A percentile compares a stretch with the other conserved stretches of the same genome.
Evolutionary conservation across 2,888 invertebrate species (phyloP).

Genomic region (Nymphalis c-album): DNA sequence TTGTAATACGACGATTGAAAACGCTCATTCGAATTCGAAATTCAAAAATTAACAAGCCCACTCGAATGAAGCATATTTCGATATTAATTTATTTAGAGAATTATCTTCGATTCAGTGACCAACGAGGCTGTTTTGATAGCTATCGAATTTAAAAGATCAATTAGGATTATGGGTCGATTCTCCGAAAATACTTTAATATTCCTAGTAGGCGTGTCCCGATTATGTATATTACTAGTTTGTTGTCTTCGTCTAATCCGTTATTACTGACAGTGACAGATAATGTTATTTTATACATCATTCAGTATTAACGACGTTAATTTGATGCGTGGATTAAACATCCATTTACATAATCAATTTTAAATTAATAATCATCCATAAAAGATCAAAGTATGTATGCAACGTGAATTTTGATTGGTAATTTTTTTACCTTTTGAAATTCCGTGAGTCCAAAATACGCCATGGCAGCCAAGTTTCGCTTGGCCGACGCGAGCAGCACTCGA

Average conservation of each 20-base stretch:
- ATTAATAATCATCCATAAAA: background rate
- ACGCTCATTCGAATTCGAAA: too few species aligned
- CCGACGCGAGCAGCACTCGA: conserved; percentile 94
- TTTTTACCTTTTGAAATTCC: conserved; percentile 92
- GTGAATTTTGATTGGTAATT: background rate
- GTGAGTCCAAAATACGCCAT: conserved; percentile 99
- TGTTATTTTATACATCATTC: conserved; percentile 7
- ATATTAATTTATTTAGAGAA: background rate
- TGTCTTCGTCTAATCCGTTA: conserved; percentile 3
- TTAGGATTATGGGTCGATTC: background rate
- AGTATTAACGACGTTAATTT: background rate
- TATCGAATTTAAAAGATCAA: conserved; percentile 6
- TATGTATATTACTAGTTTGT: conserved; percentile 11
- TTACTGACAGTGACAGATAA: conserved; percentile 14
- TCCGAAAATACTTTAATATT: conserved; percentile 5
- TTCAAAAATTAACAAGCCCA: too few species aligned
- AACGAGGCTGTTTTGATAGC: background rate
- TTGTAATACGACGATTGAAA: too few species aligned
- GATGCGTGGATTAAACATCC: background rate
- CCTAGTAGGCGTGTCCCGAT: conserved; percentile 9
- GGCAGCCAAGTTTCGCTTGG: conserved; percentile 95
- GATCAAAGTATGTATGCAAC: background rate
- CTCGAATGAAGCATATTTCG: too few species aligned
- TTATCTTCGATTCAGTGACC: background rate
- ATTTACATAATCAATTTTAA: background rate